Base-by-base conservation (phyloP, 1,140 invertebrate genomes). In the Drosophila varians region DNA sequence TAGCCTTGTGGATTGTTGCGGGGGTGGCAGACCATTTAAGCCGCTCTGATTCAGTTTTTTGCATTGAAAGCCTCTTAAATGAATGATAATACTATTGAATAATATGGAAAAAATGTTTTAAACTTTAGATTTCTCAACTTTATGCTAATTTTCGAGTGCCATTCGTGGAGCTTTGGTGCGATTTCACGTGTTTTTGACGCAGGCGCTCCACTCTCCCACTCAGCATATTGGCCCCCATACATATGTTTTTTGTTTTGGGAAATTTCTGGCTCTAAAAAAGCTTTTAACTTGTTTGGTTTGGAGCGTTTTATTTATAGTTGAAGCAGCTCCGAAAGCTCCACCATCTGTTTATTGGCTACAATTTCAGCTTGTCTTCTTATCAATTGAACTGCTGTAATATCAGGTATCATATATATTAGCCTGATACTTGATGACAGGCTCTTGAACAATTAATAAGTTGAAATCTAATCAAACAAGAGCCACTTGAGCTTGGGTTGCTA, bases 191-290 rank as follows among this genome's bases (percentile, higher is more conserved):
- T 66, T 77, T 26, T 25, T 6, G 57, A 62, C 45, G 58, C 65
- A 76, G 16, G 56, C 57, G 57, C 79, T 68, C 40, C 25, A 6
- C 16, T 18, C 53, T 36, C 54, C 36, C 54, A 48, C 58, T 62
- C 14, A 19, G 55, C 31, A 43, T 12, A 66, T 45, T 54, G 8
- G 5, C 7, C 31, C 82, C n/a, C n/a, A n/a, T n/a, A n/a, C n/a
- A 82, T 68, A 48, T 87, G 83, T 87, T 86, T 68, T 86, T 87
- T 86, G 82, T 86, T 86, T 75, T 86, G 82, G 82, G 77, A 87
- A 87, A 87, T 86, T 84, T 80, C 14, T 48, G 61, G 38, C 31
- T 45, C 26, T 9, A 31, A 1, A 28, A 23, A 14, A 56, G 47
- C 43, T 51, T 46, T 57, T 3, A 12, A 18, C 28, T 16, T 49